These are phyloP conservation scores for Galeopsomyia nigrocyanea DNA, from an alignment of 2,888 invertebrate species.

Conservation along the genomic window DNA sequence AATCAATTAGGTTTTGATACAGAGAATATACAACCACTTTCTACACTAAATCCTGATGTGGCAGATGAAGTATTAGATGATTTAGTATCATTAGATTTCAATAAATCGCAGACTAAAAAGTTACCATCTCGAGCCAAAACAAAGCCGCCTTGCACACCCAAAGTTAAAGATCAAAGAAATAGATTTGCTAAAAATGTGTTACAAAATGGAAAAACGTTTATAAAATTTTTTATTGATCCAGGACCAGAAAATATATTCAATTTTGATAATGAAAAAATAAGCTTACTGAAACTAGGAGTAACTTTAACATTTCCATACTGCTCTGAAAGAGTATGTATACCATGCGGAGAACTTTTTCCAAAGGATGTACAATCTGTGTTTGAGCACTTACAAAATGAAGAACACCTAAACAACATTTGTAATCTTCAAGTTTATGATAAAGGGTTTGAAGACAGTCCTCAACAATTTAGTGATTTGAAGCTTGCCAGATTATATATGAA, in stretches of 20 bases:
- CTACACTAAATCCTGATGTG: neutral
- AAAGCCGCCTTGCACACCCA: neutral
- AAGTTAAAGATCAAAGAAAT: slow-evolving; percentile 2
- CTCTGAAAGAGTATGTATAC: slow-evolving; percentile 14
- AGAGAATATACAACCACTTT: neutral
- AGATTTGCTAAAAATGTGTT: slow-evolving; percentile 6
- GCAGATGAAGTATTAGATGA: neutral
- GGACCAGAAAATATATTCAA: slow-evolving; percentile 38
- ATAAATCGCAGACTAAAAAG: neutral
- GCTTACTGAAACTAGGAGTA: slow-evolving; percentile 14
- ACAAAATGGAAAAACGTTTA: slow-evolving; percentile 10
- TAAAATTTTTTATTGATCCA: slow-evolving; percentile 32
- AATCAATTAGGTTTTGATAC: slow-evolving; percentile 9
- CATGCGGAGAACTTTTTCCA: slow-evolving; percentile 5
- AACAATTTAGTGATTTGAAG: slow-evolving; percentile 28
- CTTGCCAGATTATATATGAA: slow-evolving; percentile 23
- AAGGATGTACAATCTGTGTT: slow-evolving; percentile 27
- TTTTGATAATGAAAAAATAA: slow-evolving; percentile 9
- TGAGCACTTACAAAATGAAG: slow-evolving; percentile 28
- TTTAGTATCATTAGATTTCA: neutral
- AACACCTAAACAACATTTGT: slow-evolving; percentile 29
- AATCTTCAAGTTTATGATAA: slow-evolving; percentile 12
- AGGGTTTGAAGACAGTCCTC: slow-evolving; percentile 1
- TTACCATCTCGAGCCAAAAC: neutral
- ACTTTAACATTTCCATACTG: slow-evolving; percentile 23